Evolutionary conservation across 2,888 invertebrate species (phyloP).

Genomic region (Yponomeuta evonymella): DNA sequence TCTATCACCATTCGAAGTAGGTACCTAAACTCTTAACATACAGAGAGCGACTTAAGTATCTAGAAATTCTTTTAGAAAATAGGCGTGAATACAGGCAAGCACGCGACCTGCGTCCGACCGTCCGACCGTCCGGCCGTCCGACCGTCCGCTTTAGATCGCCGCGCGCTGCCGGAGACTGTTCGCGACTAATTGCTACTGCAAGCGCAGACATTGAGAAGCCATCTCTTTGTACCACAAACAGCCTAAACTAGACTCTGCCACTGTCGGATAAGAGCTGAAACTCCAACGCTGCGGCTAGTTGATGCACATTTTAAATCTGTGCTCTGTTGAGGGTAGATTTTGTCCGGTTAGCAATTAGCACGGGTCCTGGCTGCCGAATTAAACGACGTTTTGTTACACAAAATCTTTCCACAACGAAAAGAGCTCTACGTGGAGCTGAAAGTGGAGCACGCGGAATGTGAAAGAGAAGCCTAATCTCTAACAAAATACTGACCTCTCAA

Average conservation of each 20-base stretch:
- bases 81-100: not conserved
- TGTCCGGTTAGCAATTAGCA: slow-evolving; percentile 52
- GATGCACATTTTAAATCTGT: slow-evolving; percentile 59
- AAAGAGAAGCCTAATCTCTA: not conserved
- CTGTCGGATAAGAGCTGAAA: slow-evolving; percentile 28
- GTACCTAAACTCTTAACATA: too few species aligned
- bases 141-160: not conserved
- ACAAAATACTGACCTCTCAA: too few species aligned
- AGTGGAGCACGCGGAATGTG: not conserved
- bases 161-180: slow-evolving; percentile 32
- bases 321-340: slow-evolving; percentile 47
- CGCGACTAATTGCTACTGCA: slow-evolving; percentile 49
- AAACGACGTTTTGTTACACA: slow-evolving; percentile 56
- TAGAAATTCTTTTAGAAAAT: too few species aligned
- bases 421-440: not conserved
- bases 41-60: too few species aligned
- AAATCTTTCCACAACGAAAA: slow-evolving; percentile 26
- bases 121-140: not conserved
- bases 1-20: too few species aligned
- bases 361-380: slow-evolving; percentile 55
- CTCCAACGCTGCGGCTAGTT: slow-evolving; percentile 22
- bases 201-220: slow-evolving; percentile 39
- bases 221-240: slow-evolving; percentile 24
- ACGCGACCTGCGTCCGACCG: not conserved
- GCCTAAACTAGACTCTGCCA: slow-evolving; percentile 26